A percentile compares a stretch with the other conserved stretches of the same genome.
Conservation (phyloP, 2,113 vertebrate species). For the Micronycteris hirsuta region DNA sequence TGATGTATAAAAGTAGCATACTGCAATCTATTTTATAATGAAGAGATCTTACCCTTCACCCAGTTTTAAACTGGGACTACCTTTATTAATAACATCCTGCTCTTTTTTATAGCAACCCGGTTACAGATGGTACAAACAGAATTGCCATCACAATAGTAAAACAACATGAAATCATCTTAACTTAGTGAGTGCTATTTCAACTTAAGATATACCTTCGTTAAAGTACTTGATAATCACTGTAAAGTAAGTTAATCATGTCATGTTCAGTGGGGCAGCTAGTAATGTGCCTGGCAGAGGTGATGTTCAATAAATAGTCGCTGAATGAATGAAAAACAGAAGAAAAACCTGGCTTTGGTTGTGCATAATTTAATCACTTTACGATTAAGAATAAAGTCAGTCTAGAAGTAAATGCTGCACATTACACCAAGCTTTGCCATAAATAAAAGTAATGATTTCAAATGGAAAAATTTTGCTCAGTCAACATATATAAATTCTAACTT, state of each 20-base stretch:
- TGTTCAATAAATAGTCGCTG: constrained; percentile 65
- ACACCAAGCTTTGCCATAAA: constrained; percentile 48
- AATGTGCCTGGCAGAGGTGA: background rate
- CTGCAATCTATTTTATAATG: constrained; percentile 22
- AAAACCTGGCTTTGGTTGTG: constrained; percentile 66
- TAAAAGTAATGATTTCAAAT: constrained; percentile 47
- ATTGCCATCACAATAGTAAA: constrained; percentile 15
- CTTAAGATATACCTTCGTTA: constrained; percentile 28
- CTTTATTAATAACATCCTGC: constrained; percentile 4
- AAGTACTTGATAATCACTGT: constrained; percentile 8
- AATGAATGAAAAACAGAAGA: constrained; percentile 44
- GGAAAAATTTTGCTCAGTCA: constrained; percentile 40
- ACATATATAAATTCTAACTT: constrained; percentile 9
- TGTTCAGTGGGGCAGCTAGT: constrained; percentile 47
- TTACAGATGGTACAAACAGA: background rate
- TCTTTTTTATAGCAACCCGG: constrained; percentile 34
- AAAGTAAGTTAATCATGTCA: constrained; percentile 18
- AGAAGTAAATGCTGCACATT: constrained; percentile 45
- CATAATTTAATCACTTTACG: constrained; percentile 57
- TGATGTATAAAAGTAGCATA: constrained; percentile 33
- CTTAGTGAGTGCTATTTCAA: constrained; percentile 21
- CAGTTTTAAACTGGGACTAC: constrained; percentile 31
- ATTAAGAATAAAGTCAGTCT: constrained; percentile 48
- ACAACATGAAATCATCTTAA: constrained; percentile 17
- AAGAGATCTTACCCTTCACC: constrained; percentile 6